These are phyloP conservation scores for Sminthurides bifidus DNA, from an alignment of 1,140 invertebrate species.

Conservation along the genomic window DNA sequence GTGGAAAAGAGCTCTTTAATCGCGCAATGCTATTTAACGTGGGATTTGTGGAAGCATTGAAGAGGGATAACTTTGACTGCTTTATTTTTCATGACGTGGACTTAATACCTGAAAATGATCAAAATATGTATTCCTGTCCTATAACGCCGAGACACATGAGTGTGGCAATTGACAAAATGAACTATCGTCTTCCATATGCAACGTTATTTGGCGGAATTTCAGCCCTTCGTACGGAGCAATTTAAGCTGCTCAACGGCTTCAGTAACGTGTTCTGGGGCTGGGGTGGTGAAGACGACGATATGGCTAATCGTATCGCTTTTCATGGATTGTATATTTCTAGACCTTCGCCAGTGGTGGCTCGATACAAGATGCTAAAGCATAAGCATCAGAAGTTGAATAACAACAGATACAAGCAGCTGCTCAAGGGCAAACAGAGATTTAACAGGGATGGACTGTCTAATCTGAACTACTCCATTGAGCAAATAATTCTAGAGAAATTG, in stretches of 20 bases:
- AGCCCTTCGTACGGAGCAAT: slow-evolving; percentile 68
- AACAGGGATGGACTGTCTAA: slow-evolving; percentile 24
- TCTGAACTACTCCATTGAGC: slow-evolving; percentile 30
- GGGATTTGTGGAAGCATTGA: slow-evolving; percentile 76
- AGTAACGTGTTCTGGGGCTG: slow-evolving; percentile 86
- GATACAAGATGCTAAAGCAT: slow-evolving; percentile 83
- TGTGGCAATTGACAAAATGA: slow-evolving; percentile 30
- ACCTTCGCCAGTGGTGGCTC: slow-evolving; percentile 71
- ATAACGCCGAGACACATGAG: slow-evolving; percentile 84
- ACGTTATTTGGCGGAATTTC: slow-evolving; percentile 31
- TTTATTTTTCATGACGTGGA: slow-evolving; percentile 89
- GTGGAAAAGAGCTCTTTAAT: slow-evolving; percentile 58
- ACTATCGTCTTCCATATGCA: slow-evolving; percentile 29
- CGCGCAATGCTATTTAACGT: slow-evolving; percentile 89
- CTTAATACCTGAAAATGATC: slow-evolving; percentile 60
- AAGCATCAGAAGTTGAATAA: slow-evolving; percentile 69
- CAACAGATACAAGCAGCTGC: slow-evolving; percentile 26
- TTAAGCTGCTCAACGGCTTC: slow-evolving; percentile 73
- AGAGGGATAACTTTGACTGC: slow-evolving; percentile 59
- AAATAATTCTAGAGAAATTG: slow-evolving; percentile 25
- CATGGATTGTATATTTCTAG: slow-evolving; percentile 52
- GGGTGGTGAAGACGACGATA: slow-evolving; percentile 88
- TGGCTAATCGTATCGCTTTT: slow-evolving; percentile 53
- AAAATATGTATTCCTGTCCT: slow-evolving; percentile 82
- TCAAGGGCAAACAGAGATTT: slow-evolving; percentile 29